Evolutionary conservation across 2,888 invertebrate genomes (phyloP), one percentile per base, ranked within the genome.

Genomic region (Byasa hedistus): DNA sequence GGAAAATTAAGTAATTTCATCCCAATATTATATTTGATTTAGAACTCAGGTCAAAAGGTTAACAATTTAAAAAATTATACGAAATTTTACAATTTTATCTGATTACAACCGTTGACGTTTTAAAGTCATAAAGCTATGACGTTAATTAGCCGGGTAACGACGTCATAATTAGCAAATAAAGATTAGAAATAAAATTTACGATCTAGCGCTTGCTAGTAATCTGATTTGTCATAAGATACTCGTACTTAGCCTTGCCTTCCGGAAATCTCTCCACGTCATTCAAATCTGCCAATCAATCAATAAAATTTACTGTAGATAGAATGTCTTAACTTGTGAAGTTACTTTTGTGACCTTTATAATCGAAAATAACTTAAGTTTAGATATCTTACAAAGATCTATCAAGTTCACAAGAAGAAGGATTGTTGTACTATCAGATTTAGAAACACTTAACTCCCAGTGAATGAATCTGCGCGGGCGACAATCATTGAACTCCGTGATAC

Each of bases 111-210:
- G 19, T 48, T 19, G 48, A 48, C 48, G 19, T n/a, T 48, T 48
- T 7, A 8, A 39, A 39, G 1, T 39, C 39, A n/a, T 48, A n/a
- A 19, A 48, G 48, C 19, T 3, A 7, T 48, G 48, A 12, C 39
- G n/a, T n/a, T 48, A 48, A 48, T 48, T 48, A 0, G 19, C n/a
- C n/a, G 48, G 48, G 2, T 12, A 19, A 48, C 48, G 48, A 48
- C 48, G 4, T 48, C 48, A 48, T 48, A n/a, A 48, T 48, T n/a
- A 48, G 48, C 48, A 48, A 48, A 48, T 48, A 48, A 48, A n/a
- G 48, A 48, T 48, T 48, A 48, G 48, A 7, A 4, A 48, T 48
- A 48, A n/a, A n/a, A 1, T n/a, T 48, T n/a, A 48, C 48, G 48
- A 48, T n/a, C 48, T n/a, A 48, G 48, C 19, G 48, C 48, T 48